Conservation (phyloP, 2,113 vertebrate genomes). For the Suncus etruscus region DNA sequence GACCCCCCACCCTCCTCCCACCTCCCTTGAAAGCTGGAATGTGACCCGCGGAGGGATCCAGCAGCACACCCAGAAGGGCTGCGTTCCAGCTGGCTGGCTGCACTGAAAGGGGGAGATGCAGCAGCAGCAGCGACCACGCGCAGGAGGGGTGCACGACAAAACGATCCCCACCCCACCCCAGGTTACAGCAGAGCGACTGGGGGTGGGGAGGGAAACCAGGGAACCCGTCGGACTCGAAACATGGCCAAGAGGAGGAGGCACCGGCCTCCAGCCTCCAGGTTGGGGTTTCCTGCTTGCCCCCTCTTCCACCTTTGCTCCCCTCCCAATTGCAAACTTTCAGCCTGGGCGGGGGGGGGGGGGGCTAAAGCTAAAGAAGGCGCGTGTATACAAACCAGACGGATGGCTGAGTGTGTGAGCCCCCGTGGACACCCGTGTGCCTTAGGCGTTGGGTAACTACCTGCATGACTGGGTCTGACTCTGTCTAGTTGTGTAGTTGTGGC, state of each 20-base stretch:
- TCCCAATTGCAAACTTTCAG: slow-evolving; percentile 77
- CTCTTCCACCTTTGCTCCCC: slow-evolving; percentile 70
- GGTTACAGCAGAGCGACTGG: not conserved
- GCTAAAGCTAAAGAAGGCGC: slow-evolving; percentile 35
- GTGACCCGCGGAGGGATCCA: slow-evolving; percentile 74
- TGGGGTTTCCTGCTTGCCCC: slow-evolving; percentile 58
- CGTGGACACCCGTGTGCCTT: slow-evolving; percentile 36
- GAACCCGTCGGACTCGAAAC: slow-evolving; percentile 75
- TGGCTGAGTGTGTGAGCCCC: not conserved
- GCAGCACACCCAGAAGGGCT: slow-evolving; percentile 62
- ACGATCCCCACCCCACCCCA: too few species aligned
- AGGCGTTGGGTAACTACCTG: slow-evolving; percentile 42
- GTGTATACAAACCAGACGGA: not conserved
- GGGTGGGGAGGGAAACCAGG: slow-evolving; percentile 60
- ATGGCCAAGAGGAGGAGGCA: slow-evolving; percentile 65
- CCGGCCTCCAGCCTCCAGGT: slow-evolving; percentile 58
- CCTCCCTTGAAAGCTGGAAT: slow-evolving; percentile 67
- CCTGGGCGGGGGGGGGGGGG: slow-evolving; percentile 55
- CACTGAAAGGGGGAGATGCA: slow-evolving; percentile 75
- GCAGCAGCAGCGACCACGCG: slow-evolving; percentile 54
- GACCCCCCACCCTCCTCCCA: slow-evolving; percentile 39
- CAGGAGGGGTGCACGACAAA: not conserved
- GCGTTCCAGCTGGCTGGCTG: slow-evolving; percentile 78
- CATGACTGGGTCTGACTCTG: slow-evolving; percentile 55
- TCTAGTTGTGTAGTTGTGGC: slow-evolving; percentile 19